Evolutionary conservation across 2,797 vertebrate genomes (phyloP), one percentile per base, ranked within the genome.

Genomic region (Mus spretus): DNA sequence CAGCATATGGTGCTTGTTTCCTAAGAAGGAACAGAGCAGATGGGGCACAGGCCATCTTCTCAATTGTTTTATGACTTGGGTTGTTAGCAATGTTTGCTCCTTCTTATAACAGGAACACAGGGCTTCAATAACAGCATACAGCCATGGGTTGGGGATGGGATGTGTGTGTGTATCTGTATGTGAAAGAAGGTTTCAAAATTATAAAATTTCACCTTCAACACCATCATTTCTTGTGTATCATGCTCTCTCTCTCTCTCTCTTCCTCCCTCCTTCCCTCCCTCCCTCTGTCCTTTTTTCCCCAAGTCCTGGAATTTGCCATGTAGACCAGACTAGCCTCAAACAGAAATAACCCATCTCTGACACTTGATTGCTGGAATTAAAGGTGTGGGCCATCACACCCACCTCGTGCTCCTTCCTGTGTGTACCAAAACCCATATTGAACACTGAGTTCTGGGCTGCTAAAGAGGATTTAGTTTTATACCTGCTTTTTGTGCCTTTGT

Each of bases 31-130:
- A 88, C 14, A 50, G n/a, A 98, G 1, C 97, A 98, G 96, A 91
- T 97, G 97, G 95, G 34, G 31, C 55, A 26, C 70, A 44, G 63
- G 75, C 34, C 59, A 55, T 34, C 55, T 37, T 88, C 50, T 90
- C 28, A 61, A 89, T 96, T 89, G 88, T 86, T 95, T 97, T 96
- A 96, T 96, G 94, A 78, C 95, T 59, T 84, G 40, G 57, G 37
- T 85, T 81, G 50, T 91, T 95, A 67, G 80, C 82, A 67, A 19
- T 96, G 65, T 97, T 97, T 96, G 77, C 53, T 93, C 53, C 89
- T 79, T 89, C 74, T 96, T 80, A 59, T 92, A 92, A 91, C 47
- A 95, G 67, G 90, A 92, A 90, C 81, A 90, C 55, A 89, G 50
- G 67, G 82, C 22, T 57, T 91, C 24, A 53, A 61, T 24, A 44